phyloP scores from a whole-genome alignment of 1,140 invertebrate genomes.

The Diprion similis region DNA sequence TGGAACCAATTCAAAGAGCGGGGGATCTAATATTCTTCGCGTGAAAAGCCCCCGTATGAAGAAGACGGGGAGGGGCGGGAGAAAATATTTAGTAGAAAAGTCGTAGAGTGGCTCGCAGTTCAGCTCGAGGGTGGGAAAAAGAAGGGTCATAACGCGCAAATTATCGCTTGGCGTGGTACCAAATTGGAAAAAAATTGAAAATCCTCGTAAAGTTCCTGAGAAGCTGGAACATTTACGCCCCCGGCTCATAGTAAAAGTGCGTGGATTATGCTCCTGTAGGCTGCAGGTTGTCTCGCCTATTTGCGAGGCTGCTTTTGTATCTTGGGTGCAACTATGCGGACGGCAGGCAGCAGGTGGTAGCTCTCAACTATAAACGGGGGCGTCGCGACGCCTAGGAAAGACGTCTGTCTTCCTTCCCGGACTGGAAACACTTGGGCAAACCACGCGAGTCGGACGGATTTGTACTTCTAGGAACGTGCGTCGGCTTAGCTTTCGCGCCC shows the following conservation, averaged over 20 bases:
- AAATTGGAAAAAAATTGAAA: slow-evolving; percentile 2
- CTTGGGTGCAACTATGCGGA: not conserved
- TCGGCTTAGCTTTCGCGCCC: not conserved
- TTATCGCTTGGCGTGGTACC: not conserved
- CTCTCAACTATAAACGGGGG: not conserved
- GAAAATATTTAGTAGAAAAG: too few species aligned
- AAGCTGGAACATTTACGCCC: not conserved
- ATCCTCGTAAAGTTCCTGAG: not conserved
- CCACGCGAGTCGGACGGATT: not conserved
- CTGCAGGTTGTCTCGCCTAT: not conserved
- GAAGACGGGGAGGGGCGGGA: too few species aligned
- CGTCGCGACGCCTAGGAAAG: not conserved
- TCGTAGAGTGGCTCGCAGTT: too few species aligned
- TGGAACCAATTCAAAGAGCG: too few species aligned
- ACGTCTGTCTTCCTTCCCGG: not conserved
- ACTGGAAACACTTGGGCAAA: slow-evolving; percentile 1
- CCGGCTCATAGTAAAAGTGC: too few species aligned
- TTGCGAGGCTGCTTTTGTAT: not conserved
- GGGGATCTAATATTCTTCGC: too few species aligned
- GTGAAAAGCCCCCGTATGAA: too few species aligned
- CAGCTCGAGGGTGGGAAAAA: too few species aligned
- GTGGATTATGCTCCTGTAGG: not conserved
- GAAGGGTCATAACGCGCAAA: too few species aligned
- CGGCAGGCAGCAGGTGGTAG: slow-evolving; percentile 1
- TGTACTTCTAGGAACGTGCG: not conserved